These are phyloP conservation scores for Hylia prasina DNA, from an alignment of 2,113 vertebrate genomes.

Conservation along the genomic window DNA sequence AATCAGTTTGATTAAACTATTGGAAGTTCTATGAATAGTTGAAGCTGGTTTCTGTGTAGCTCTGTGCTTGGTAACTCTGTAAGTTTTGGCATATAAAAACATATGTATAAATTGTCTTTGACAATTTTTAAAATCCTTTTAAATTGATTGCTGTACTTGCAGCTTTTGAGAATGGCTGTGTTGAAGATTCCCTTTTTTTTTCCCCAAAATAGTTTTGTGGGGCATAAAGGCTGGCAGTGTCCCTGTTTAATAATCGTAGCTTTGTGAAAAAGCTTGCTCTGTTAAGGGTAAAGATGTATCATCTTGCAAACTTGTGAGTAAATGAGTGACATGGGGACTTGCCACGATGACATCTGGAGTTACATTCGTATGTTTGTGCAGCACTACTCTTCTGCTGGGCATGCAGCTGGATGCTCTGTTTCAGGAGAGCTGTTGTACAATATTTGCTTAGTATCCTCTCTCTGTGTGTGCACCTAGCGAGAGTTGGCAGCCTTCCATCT, in stretches of 20 bases:
- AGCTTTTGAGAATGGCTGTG: background rate
- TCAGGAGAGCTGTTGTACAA: background rate
- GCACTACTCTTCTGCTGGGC: background rate
- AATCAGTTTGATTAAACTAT: background rate
- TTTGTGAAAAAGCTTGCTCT: background rate
- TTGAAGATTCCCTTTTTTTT: background rate
- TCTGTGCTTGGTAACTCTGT: background rate
- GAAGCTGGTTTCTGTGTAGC: background rate
- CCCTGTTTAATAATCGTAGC: background rate
- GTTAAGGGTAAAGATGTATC: background rate
- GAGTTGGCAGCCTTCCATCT: background rate
- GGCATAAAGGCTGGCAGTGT: background rate
- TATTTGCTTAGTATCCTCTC: background rate
- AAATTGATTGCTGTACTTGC: background rate
- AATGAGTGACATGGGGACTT: background rate
- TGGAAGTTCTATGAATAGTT: background rate
- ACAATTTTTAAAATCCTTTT: background rate
- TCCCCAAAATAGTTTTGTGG: background rate
- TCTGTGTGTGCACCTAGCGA: background rate
- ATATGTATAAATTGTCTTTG: background rate
- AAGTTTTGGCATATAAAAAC: background rate
- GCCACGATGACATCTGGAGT: background rate
- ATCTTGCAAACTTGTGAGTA: fast-evolving
- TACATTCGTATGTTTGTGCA: background rate
- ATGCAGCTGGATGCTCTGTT: background rate